Percentiles rank a stretch among this genome's conserved stretches.
Evolutionary conservation across 2,888 invertebrate genomes (phyloP).

Genomic region (Sarcophaga carnaria): DNA sequence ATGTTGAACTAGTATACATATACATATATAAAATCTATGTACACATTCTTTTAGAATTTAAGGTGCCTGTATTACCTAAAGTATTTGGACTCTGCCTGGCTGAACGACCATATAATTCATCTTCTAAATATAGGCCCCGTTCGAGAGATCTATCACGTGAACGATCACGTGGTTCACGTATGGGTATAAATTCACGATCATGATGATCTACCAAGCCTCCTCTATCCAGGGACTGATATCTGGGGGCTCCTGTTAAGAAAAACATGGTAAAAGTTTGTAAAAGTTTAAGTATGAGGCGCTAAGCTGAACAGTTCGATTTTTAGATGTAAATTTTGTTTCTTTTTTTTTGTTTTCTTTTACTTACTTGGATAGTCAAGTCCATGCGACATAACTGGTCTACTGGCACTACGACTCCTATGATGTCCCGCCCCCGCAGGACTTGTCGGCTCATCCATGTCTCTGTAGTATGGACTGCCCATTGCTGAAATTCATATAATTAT

Average conservation of each 20-base stretch:
- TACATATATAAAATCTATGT: too few species aligned
- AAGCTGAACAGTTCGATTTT: neutral
- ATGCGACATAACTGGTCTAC: constrained; percentile 85
- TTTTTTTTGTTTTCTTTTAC: constrained; percentile 63
- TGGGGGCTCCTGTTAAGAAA: constrained; percentile 69
- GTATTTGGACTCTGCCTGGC: constrained; percentile 88
- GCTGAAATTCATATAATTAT: constrained; percentile 82
- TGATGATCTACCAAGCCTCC: constrained; percentile 88
- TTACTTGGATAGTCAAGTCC: constrained; percentile 85
- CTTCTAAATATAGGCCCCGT: constrained; percentile 87
- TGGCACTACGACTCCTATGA: constrained; percentile 91
- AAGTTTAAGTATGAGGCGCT: too few species aligned
- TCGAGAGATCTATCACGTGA: constrained; percentile 87
- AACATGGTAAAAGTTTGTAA: neutral
- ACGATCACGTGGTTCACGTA: constrained; percentile 88
- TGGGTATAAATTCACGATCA: constrained; percentile 94
- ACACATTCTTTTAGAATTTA: too few species aligned
- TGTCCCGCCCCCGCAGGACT: constrained; percentile 93
- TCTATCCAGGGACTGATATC: constrained; percentile 88
- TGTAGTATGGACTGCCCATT: constrained; percentile 87
- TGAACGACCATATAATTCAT: constrained; percentile 87
- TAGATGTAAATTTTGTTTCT: neutral
- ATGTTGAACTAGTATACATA: too few species aligned
- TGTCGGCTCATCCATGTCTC: constrained; percentile 91
- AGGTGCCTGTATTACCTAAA: constrained; percentile 75